phyloP scores from a whole-genome alignment of 2,888 invertebrate genomes.

The Rhyacophila evoluta region DNA sequence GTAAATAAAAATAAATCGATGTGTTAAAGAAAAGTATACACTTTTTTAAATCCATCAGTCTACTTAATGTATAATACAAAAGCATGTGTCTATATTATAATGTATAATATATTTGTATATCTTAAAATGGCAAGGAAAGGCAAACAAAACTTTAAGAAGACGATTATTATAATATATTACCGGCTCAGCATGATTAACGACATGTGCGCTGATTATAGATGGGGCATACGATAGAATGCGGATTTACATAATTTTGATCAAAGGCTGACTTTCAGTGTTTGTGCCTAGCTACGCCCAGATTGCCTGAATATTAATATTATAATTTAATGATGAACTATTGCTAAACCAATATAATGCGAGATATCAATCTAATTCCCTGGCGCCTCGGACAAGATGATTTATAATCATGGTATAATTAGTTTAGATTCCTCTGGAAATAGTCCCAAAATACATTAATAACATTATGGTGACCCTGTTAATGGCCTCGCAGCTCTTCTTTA shows the following conservation, averaged over 20 bases:
- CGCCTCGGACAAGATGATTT: slow-evolving; percentile 1
- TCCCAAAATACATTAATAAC: slow-evolving; percentile 5
- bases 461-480: slow-evolving; percentile 16
- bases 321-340: slow-evolving; percentile 5
- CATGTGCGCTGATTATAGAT: slow-evolving; percentile 6
- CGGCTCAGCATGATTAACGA: slow-evolving; percentile 14
- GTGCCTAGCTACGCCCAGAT: not conserved
- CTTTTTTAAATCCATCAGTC: no score
- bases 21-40: no score
- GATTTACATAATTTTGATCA: slow-evolving; percentile 14
- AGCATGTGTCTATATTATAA: no score
- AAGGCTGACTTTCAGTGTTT: not conserved
- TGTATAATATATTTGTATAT: no score
- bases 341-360: slow-evolving; percentile 4
- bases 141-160: slow-evolving; percentile 4
- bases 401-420: slow-evolving; percentile 12
- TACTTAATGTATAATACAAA: no score
- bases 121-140: not conserved
- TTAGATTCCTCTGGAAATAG: not conserved
- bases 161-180: slow-evolving; percentile 7
- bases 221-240: not conserved
- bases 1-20: no score
- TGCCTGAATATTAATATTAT: slow-evolving; percentile 17
- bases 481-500: not conserved
- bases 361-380: slow-evolving; percentile 4